Evolutionary conservation across 37 sponge, comb jelly and placozoan species (phyloP), one percentile per base, ranked within the genome.

Genomic region (Oscarella lobularis): DNA sequence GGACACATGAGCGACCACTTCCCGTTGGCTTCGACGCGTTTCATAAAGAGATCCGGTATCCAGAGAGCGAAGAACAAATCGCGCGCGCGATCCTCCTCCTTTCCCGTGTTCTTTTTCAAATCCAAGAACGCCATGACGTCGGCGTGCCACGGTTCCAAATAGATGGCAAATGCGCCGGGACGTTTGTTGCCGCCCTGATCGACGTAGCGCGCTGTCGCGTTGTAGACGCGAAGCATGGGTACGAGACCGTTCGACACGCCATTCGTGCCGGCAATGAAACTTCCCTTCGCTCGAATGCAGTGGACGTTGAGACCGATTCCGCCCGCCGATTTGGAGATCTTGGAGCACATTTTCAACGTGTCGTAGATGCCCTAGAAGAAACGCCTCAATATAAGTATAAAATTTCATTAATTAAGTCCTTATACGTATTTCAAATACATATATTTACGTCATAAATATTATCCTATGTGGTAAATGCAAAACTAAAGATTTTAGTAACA

Each of bases 1-100:
- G 99, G 99, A 74, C 99, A 98, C 92, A 98, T 91, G 38, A 98
- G 80, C 9, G 92, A 94, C 99, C 99, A 98, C 31, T 84, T 82
- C 38, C 35, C 81, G 66, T 98, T 75, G 9, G 40, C 67, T 40
- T 94, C 87, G 0, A 98, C 99, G 31, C 99, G 79, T 54, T 84
- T 76, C 99, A 98, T 98, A 78, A 98, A 98, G 14, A 98, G 86
- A 68, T 98, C 99, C 1, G 99, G 99, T 1, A 94, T 86, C 99
- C 99, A 98, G 67, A 98, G 75, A 3, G 92, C 94, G 39, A 87
- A 94, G 84, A 98, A 98, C 36, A 98, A 82, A 33, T 98, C 99
- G 6, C 99, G 71, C 4, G 99, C 99, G 40, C 99, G 73, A 74
- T 93, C 81, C 79, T 98, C 99, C 73, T 98, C 99, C 36, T 94